Base-by-base conservation (phyloP, 2,797 vertebrate genomes). In the Dendrocincla tyrannina region DNA sequence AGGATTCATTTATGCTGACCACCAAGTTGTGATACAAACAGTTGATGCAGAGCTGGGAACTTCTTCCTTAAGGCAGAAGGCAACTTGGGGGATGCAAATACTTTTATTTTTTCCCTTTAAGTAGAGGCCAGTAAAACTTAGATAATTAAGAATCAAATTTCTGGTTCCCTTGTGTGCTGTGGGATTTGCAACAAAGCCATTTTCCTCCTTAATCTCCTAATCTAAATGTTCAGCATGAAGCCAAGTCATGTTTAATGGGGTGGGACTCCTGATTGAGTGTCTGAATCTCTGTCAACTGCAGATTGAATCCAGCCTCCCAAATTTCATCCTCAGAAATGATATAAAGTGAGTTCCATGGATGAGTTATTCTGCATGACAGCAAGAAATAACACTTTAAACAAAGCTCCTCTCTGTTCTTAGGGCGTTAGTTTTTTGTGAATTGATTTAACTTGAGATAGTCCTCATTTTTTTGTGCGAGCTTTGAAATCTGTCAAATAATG, bases 231-330 rank as follows among this genome's bases (percentile, higher is more conserved):
- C 59, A 85, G 13, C 0, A 0, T 37, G 72, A 80, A 87, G 70
- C 93, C 88, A 76, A 87, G 74, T 73, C 80, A 87, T 74, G 44
- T 70, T 96, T 58, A 42, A 0, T 62, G 73, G 82, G 66, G 73
- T 89, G 62, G n/a, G 60, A 79, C 39, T 91, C 77, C 59, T 59
- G 47, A 73, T 67, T 33, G 58, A 85, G 42, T 66, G 32, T 70
- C 78, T 85, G 52, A 82, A 72, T 72, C 80, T 95, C 41, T 75
- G 88, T 75, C 53, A 88, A 41, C 60, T 88, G 73, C 73, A 92
- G 46, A 72, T 62, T 83, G 68, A 85, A 93, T 87, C 78, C 64
- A 92, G 49, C 63, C 35, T 91, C 44, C 22, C 56, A 56, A 77
- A 67, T 83, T 53, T 72, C 62, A 77, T 83, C 30, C 78, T 92